Conservation (phyloP, 2,113 vertebrate species). For the Lathamus discolor region DNA sequence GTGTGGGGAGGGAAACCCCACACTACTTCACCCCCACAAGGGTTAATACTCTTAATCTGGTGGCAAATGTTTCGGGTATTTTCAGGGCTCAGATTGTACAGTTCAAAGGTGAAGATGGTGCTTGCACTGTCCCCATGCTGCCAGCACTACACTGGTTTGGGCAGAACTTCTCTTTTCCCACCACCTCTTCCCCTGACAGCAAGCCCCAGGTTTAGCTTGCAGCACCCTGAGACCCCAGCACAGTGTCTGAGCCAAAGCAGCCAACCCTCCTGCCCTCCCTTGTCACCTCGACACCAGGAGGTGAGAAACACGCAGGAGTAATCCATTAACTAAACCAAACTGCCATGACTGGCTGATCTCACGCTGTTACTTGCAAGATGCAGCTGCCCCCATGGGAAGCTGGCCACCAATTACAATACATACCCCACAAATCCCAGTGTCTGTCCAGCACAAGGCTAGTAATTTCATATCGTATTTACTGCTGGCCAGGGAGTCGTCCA, state of each 20-base stretch:
- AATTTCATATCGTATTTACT: neutral
- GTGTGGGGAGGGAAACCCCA: neutral
- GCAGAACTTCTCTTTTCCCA: neutral
- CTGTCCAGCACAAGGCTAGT: neutral
- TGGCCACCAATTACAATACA: neutral
- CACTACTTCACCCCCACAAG: neutral
- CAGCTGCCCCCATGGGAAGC: neutral
- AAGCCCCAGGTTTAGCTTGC: neutral
- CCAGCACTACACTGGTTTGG: rapidly evolving
- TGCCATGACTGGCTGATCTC: neutral
- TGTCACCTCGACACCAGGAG: neutral
- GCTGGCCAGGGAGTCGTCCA: neutral
- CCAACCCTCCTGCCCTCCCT: neutral
- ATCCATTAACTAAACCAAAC: neutral
- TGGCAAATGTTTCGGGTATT: neutral
- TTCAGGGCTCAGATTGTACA: neutral
- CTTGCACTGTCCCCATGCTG: neutral
- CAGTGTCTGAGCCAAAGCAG: neutral
- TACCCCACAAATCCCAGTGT: neutral
- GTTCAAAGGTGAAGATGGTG: neutral
- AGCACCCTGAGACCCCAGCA: neutral
- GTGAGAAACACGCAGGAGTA: neutral
- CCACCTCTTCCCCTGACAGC: neutral
- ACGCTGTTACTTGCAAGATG: neutral
- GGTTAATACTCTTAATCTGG: neutral